Percentiles rank a stretch among this genome's conserved stretches.
Evolutionary conservation across 2,797 vertebrate genomes (phyloP).

Genomic region (Limosa lapponica): DNA sequence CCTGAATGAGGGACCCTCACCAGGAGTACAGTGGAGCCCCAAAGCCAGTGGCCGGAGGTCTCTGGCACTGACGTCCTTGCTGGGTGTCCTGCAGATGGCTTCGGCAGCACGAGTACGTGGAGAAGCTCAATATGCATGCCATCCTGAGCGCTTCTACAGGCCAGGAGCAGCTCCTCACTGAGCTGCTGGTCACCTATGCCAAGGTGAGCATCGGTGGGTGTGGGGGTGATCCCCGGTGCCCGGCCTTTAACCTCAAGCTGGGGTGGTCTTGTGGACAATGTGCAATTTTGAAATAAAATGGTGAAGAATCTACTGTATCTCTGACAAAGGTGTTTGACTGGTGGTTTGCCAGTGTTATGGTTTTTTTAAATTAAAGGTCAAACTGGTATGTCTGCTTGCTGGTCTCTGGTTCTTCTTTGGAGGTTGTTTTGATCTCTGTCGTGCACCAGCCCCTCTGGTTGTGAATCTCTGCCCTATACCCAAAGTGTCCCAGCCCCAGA

Average conservation of each 20-base stretch:
- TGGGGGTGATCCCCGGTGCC: fast-evolving
- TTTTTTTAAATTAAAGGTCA: conserved; percentile 15
- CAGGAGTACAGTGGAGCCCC: fast-evolving
- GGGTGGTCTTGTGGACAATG: background rate
- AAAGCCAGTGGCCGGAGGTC: fast-evolving
- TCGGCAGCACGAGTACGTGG: conserved; percentile 89
- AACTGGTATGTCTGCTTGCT: background rate
- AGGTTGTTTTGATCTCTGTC: background rate
- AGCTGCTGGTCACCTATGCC: conserved; percentile 85
- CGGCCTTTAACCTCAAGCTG: background rate
- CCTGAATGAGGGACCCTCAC: background rate
- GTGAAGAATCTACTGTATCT: background rate
- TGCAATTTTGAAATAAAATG: background rate
- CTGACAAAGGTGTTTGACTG: fast-evolving
- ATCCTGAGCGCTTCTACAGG: conserved; percentile 85
- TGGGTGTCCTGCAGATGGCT: conserved; percentile 84
- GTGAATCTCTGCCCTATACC: fast-evolving
- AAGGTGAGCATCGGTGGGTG: conserved; percentile 81
- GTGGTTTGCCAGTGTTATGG: background rate
- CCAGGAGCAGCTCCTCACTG: conserved; percentile 89
- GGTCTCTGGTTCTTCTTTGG: background rate
- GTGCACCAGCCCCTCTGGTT: fast-evolving
- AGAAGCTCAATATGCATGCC: conserved; percentile 96
- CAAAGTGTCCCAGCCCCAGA: background rate
- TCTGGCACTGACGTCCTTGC: background rate